phyloP scores from a whole-genome alignment of 2,797 vertebrate genomes.

The Amphiprion clarkii region DNA sequence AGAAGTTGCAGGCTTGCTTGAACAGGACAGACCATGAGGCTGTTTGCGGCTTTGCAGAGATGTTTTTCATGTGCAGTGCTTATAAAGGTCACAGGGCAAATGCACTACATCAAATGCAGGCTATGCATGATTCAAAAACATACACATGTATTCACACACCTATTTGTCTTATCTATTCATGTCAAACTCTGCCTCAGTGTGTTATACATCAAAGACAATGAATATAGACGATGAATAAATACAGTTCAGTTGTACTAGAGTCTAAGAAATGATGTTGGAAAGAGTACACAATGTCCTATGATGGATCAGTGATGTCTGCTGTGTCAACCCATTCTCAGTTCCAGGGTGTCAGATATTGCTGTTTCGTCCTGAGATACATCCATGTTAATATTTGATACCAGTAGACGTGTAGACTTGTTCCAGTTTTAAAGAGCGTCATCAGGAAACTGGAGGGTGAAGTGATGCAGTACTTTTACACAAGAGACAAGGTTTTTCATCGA shows the following conservation, averaged over 20 bases:
- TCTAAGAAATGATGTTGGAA: background rate
- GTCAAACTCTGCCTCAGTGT: background rate
- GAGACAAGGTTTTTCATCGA: too few species aligned
- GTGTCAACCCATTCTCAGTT: too few species aligned
- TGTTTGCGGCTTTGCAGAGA: constrained; percentile 12
- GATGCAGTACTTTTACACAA: too few species aligned
- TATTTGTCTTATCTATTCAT: background rate
- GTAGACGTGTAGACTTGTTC: too few species aligned
- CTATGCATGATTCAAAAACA: background rate
- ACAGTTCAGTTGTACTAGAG: background rate
- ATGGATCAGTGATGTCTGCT: background rate
- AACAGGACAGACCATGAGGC: constrained; percentile 8
- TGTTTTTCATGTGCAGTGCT: constrained; percentile 6
- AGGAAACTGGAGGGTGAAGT: too few species aligned
- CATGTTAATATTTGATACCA: too few species aligned
- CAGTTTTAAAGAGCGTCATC: too few species aligned
- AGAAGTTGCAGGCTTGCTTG: constrained; percentile 19
- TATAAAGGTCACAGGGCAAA: background rate
- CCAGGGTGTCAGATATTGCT: too few species aligned
- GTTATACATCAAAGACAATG: background rate
- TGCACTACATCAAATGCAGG: background rate
- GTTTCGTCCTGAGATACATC: too few species aligned
- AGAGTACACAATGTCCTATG: background rate
- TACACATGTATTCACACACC: background rate
- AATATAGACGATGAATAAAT: background rate